Conservation (phyloP, 1,140 invertebrate genomes). For the Ylistrum balloti region DNA sequence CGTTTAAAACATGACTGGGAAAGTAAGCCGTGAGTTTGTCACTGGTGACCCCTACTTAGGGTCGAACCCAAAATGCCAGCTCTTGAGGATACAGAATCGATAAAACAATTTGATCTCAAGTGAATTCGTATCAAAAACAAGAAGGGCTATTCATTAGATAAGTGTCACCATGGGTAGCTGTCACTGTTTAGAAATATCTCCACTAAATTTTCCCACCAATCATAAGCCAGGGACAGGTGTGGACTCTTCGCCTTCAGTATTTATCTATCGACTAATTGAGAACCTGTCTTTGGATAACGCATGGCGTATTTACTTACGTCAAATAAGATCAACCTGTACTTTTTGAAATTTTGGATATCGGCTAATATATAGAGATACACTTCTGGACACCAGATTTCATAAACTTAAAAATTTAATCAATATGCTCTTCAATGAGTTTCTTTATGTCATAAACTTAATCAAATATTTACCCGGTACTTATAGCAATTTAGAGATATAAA, state of each 20-base stretch:
- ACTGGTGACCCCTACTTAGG: slow-evolving; percentile 16
- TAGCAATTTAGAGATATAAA: no score
- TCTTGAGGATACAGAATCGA: slow-evolving; percentile 6
- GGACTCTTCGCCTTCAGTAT: neutral
- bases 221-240: neutral
- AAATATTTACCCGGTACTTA: neutral
- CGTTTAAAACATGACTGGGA: slow-evolving; percentile 3
- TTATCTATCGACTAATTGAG: slow-evolving; percentile 29
- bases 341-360: slow-evolving; percentile 40
- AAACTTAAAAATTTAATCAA: neutral
- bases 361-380: neutral
- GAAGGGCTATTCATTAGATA: slow-evolving; percentile 10
- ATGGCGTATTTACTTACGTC: slow-evolving; percentile 19
- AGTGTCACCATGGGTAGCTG: neutral
- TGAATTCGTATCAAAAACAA: slow-evolving; percentile 35
- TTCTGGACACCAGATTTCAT: neutral
- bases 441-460: neutral
- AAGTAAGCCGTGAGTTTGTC: slow-evolving; percentile 25
- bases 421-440: neutral
- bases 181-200: neutral
- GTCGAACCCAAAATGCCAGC: slow-evolving; percentile 18
- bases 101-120: slow-evolving; percentile 40
- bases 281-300: slow-evolving; percentile 15
- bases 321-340: slow-evolving; percentile 31
- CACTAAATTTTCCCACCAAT: neutral